phyloP scores from a whole-genome alignment of 2,113 vertebrate genomes.

The Pipa parva region DNA sequence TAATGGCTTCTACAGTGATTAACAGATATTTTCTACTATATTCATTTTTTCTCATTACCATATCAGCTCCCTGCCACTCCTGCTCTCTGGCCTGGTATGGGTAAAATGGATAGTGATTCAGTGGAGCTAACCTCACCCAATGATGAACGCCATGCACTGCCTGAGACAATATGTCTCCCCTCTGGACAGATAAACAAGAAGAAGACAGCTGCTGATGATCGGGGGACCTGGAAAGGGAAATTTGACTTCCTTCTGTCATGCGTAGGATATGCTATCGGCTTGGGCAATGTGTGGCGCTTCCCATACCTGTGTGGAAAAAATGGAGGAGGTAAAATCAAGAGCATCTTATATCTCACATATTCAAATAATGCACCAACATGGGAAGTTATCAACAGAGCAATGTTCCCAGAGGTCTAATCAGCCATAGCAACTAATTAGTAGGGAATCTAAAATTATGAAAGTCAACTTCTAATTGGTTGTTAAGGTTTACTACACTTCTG shows the following conservation, averaged over 20 bases:
- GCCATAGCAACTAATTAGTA: too few relatives aligned
- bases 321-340: slow-evolving; percentile 72
- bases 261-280: slow-evolving; percentile 81
- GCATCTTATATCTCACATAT: too few relatives aligned
- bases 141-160: slow-evolving; percentile 66
- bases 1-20: too few relatives aligned
- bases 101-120: slow-evolving; percentile 69
- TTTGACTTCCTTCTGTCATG: slow-evolving; percentile 89
- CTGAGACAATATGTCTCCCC: slow-evolving; percentile 53
- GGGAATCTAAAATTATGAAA: too few relatives aligned
- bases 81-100: slow-evolving; percentile 54
- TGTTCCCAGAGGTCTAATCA: too few relatives aligned
- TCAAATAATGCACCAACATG: too few relatives aligned
- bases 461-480: too few relatives aligned
- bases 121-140: slow-evolving; percentile 74
- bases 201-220: slow-evolving; percentile 58
- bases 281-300: slow-evolving; percentile 89
- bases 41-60: not conserved
- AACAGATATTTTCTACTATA: too few relatives aligned
- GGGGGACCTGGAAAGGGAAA: slow-evolving; percentile 84
- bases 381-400: too few relatives aligned
- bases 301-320: slow-evolving; percentile 90
- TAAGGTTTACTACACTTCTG: too few relatives aligned
- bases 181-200: slow-evolving; percentile 51
- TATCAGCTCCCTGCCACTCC: not conserved